Percentiles rank a stretch among this genome's conserved stretches.
phyloP scores from a whole-genome alignment of 1,140 invertebrate species.

The Pogonomyrmex barbatus region DNA sequence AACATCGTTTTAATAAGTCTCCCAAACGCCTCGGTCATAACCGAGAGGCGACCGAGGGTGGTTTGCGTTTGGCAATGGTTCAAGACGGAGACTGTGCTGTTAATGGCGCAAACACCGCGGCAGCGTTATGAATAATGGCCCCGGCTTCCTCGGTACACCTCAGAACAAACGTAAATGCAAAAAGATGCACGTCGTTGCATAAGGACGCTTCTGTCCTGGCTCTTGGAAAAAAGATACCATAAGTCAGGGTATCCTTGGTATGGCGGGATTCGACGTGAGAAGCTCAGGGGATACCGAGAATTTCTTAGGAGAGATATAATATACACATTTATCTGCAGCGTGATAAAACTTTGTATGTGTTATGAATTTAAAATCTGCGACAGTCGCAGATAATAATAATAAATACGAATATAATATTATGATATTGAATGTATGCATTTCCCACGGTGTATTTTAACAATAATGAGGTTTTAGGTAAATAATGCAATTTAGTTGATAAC shows the following conservation, averaged over 20 bases:
- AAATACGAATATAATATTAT: neutral
- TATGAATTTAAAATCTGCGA: neutral
- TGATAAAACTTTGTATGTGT: neutral
- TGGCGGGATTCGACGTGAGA: conserved; percentile 4
- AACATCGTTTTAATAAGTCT: conserved; percentile 67
- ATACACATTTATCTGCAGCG: neutral
- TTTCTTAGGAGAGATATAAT: neutral
- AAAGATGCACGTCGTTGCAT: conserved; percentile 33
- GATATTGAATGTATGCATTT: neutral
- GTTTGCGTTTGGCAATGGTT: conserved; percentile 70
- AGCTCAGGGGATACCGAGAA: neutral
- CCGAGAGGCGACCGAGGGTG: conserved; percentile 24
- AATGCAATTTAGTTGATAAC: neutral
- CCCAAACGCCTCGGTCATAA: conserved; percentile 54
- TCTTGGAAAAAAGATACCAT: conserved; percentile 21
- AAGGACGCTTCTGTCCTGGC: conserved; percentile 18
- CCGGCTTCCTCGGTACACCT: conserved; percentile 7
- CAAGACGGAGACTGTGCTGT: conserved; percentile 61
- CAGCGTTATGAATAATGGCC: conserved; percentile 52
- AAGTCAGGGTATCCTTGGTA: conserved; percentile 8
- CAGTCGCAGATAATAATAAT: too few relatives aligned
- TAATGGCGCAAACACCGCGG: conserved; percentile 52
- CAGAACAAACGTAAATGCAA: conserved; percentile 50
- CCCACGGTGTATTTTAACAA: neutral
- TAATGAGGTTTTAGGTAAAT: conserved; percentile 14